Evolutionary conservation across 2,888 invertebrate genomes (phyloP), one percentile per base, ranked within the genome.

Genomic region (Mesorhabditis sp.): DNA sequence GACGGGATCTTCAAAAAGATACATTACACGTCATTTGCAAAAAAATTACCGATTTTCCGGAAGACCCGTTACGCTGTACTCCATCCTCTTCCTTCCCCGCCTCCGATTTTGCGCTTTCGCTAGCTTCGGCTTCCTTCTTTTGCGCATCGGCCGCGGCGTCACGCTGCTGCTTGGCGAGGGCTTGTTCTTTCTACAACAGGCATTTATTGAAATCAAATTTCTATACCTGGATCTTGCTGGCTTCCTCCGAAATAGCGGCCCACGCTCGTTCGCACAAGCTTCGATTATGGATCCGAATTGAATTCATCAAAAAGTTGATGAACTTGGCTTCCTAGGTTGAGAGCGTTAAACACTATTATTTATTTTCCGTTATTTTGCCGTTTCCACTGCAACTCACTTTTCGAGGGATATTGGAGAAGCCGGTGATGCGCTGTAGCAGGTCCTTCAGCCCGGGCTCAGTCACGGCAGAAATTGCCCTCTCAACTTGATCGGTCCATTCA

Each of bases 401-500:
- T 66, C 83, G 68, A 4, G 83, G 83, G 61, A 83, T 81, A 70
- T 83, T 83, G 50, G 74, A 78, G 67, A 72, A 79, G 45, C 74
- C 76, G 58, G 73, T 73, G 50, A 83, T 78, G 45, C 69, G 72
- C 58, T 74, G 67, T 43, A 83, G 74, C 28, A 83, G 68, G 13
- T 75, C 70, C 69, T 80, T 81, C 43, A 82, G 72, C 45, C 74
- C 69, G 7, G 65, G 68, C 62, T 85, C 80, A 5, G 69, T 67
- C 7, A 85, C 78, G 62, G 68, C 69, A 7, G 78, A 76, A 66
- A 83, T 83, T 45, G 86, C 86, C 43, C 74, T 62, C 65, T 77
- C 74, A 10, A 86, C 85, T 58, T 82, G 87, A 78, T 86, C 82
- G n/a, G 85, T 75, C 88, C 88, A 89, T 13, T 80, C 81, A 58